Evolutionary conservation across 2,113 vertebrate genomes (phyloP), one percentile per base, ranked within the genome.

Genomic region (Pituophis catenifer): DNA sequence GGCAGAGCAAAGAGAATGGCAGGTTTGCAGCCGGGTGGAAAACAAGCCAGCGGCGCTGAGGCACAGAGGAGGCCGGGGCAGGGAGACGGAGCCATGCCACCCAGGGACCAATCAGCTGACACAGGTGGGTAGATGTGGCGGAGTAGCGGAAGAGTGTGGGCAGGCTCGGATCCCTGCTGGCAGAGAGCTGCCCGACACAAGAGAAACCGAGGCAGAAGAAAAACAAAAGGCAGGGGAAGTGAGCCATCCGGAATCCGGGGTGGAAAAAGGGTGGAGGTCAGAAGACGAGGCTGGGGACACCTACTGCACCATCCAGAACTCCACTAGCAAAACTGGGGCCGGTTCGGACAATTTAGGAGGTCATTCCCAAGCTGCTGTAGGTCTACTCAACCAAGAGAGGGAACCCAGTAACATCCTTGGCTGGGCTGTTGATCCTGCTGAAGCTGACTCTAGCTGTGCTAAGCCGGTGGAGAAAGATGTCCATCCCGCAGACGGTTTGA

Each of bases 141-240:
- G 33, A 21, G 33, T 21, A 8, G 33, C 3, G 8, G 75, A 38
- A 81, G 75, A 38, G 17, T 21, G 75, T 38, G 75, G 17, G 17
- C 75, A 44, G 75, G 33, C 75, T 1, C 3, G 2, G 17, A 0
- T 0, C 0, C 12, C 0, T 54, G 1, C 12, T 0, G 0, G 0
- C 1, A 12, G n/a, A 38, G 86, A 93, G 15, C 3, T 0, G 0
- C 3, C 38, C 0, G 38, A 55, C 38, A 19, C 2, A 0, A 12
- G 48, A 23, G 0, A 88, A 87, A 58, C 90, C 91, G 12, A 91
- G 89, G 86, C 26, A 92, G 89, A 81, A 91, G 38, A 75, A 8
- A 17, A 55, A 38, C 54, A 90, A 62, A 87, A 89, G 57, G 3
- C 9, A 0, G 88, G 75, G 75, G 85, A 94, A 15, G 93, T n/a